Conservation (phyloP, 2,888 invertebrate species). For the Standfussiana lucernea region DNA sequence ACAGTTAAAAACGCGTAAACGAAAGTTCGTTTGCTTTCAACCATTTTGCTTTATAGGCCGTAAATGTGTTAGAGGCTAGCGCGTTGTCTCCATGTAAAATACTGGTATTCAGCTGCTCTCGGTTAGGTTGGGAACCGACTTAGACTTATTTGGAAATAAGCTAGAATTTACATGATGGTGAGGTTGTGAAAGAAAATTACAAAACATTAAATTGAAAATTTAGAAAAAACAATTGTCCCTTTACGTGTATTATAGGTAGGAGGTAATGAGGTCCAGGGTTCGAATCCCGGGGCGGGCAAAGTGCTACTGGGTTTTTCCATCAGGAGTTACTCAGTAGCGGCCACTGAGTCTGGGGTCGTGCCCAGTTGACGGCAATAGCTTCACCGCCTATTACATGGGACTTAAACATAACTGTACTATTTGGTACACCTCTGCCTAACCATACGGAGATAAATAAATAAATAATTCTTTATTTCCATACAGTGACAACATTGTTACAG, state of each 20-base stretch:
- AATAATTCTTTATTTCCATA: no score
- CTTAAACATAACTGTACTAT: no score
- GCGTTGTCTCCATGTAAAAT: neutral
- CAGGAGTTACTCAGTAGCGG: neutral
- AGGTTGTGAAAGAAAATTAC: neutral
- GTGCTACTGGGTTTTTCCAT: no score
- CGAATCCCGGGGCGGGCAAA: no score
- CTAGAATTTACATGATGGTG: neutral
- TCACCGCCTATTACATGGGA: neutral
- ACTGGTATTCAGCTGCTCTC: neutral
- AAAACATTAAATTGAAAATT: no score
- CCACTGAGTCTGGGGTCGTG: neutral
- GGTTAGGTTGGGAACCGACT: neutral
- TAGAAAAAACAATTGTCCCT: no score
- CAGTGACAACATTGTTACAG: no score
- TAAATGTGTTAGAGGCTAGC: neutral
- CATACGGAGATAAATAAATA: no score
- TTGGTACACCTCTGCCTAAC: no score
- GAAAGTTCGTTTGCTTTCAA: neutral
- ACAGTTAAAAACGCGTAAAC: constrained; percentile 15
- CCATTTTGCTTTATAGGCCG: neutral
- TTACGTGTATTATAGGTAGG: no score
- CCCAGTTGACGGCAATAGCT: neutral
- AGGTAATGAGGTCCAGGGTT: no score
- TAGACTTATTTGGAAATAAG: neutral